phyloP scores from a whole-genome alignment of 1,140 invertebrate species.

The Cephus cinctus region DNA sequence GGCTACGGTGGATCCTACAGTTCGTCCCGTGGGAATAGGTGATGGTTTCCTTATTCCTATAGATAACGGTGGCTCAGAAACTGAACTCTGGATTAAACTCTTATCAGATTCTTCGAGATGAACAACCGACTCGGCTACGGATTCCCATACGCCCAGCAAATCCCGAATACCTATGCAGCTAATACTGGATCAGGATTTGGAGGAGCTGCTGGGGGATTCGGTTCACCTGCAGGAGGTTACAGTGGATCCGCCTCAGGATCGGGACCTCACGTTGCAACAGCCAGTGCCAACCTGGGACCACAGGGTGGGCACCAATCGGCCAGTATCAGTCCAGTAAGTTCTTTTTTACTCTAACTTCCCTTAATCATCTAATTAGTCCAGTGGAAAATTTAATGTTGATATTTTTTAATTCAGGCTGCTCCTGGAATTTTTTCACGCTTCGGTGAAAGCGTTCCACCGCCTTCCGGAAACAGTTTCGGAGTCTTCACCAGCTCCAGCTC shows the following conservation, averaged over 20 bases:
- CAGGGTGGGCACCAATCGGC: conserved; percentile 37
- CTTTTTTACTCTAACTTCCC: conserved; percentile 9
- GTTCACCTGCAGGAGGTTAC: background rate
- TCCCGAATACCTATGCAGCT: background rate
- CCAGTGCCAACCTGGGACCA: conserved; percentile 35
- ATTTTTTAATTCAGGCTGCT: conserved; percentile 49
- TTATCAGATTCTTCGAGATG: background rate
- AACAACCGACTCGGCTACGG: conserved; percentile 2
- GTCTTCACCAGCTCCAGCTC: conserved; percentile 66
- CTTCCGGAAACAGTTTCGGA: conserved; percentile 53
- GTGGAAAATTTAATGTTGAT: conserved; percentile 4
- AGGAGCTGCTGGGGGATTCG: background rate
- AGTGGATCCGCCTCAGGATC: background rate
- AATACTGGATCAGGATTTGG: background rate
- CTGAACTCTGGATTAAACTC: too few species aligned
- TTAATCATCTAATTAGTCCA: too few species aligned
- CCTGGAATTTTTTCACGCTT: conserved; percentile 64
- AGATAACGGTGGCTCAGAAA: too few species aligned
- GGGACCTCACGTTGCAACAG: conserved; percentile 18
- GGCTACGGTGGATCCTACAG: conserved; percentile 9
- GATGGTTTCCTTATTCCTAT: conserved; percentile 16
- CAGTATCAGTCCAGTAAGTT: conserved; percentile 37
- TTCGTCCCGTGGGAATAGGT: conserved; percentile 4
- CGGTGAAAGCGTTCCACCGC: conserved; percentile 36
- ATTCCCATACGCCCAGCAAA: background rate